These are phyloP conservation scores for Chrysomallon squamiferum DNA, from an alignment of 1,140 invertebrate genomes.

Conservation along the genomic window DNA sequence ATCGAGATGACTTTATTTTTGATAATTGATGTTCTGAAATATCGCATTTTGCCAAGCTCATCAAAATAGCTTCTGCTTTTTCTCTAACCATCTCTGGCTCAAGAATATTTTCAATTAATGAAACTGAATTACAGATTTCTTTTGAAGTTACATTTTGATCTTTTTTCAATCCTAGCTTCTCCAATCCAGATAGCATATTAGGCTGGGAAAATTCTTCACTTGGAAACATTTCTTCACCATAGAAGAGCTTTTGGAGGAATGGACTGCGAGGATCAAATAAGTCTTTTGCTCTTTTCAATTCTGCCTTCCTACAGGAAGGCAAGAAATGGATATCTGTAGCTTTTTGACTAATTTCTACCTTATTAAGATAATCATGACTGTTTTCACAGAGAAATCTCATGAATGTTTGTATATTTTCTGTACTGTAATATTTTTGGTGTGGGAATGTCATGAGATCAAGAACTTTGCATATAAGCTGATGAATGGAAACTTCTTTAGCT, in stretches of 20 bases:
- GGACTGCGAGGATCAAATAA: conserved; percentile 9
- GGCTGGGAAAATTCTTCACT: background rate
- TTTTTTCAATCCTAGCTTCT: conserved; percentile 8
- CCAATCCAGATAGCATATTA: conserved; percentile 2
- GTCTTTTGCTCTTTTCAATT: background rate
- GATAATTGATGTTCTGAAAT: no score
- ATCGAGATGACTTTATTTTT: no score
- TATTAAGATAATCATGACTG: background rate
- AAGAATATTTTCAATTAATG: background rate
- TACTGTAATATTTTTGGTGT: background rate
- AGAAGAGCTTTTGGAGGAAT: conserved; percentile 11
- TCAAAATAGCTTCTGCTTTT: background rate
- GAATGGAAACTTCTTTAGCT: background rate
- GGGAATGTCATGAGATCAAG: background rate
- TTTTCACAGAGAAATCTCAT: conserved; percentile 11
- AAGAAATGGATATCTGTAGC: conserved; percentile 4
- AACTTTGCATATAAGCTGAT: background rate
- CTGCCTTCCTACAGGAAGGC: background rate
- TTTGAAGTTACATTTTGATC: conserved; percentile 1
- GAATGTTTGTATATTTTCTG: conserved; percentile 1
- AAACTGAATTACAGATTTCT: conserved; percentile 13
- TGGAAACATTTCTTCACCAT: conserved; percentile 19
- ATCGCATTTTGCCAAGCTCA: background rate
- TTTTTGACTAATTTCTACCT: background rate
- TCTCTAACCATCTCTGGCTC: background rate